A percentile compares a stretch with the other conserved stretches of the same genome.
These are phyloP conservation scores for Drosophila arizonae DNA, from an alignment of 1,140 invertebrate species.

Conservation along the genomic window DNA sequence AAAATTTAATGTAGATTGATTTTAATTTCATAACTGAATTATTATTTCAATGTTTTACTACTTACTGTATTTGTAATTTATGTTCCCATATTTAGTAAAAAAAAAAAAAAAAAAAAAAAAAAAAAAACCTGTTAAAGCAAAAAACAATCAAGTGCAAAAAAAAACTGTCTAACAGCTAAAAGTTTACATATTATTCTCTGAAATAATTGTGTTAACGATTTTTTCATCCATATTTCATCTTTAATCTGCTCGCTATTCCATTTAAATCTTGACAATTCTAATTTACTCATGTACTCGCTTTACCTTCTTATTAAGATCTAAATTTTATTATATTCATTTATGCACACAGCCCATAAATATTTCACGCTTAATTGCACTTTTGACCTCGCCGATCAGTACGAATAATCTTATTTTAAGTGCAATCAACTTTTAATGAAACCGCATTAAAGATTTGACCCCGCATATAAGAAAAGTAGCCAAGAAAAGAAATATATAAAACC, in stretches of 20 bases:
- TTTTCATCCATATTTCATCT: background rate
- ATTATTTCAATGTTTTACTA: background rate
- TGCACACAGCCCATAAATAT: background rate
- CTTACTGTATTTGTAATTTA: background rate
- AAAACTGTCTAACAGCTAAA: too few relatives aligned
- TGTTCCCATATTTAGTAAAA: background rate
- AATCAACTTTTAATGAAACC: conserved; percentile 59
- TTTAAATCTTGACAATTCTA: background rate
- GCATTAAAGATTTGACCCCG: conserved; percentile 14
- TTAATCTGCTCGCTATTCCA: background rate
- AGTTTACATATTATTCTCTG: background rate
- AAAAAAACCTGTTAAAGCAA: too few relatives aligned
- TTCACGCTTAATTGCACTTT: conserved; percentile 10
- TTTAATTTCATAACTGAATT: too few relatives aligned
- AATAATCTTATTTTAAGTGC: conserved; percentile 14
- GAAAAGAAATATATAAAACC: conserved; percentile 43
- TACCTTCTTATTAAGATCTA: background rate
- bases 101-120: too few relatives aligned
- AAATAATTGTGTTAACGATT: background rate
- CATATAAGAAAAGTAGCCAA: conserved; percentile 14
- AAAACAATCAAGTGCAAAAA: too few relatives aligned
- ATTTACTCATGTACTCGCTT: background rate
- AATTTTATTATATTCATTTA: background rate
- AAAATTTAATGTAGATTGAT: background rate
- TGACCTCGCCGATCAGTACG: background rate